These are phyloP conservation scores for Exocentrus adspersus DNA, from an alignment of 2,888 invertebrate genomes.

Conservation along the genomic window DNA sequence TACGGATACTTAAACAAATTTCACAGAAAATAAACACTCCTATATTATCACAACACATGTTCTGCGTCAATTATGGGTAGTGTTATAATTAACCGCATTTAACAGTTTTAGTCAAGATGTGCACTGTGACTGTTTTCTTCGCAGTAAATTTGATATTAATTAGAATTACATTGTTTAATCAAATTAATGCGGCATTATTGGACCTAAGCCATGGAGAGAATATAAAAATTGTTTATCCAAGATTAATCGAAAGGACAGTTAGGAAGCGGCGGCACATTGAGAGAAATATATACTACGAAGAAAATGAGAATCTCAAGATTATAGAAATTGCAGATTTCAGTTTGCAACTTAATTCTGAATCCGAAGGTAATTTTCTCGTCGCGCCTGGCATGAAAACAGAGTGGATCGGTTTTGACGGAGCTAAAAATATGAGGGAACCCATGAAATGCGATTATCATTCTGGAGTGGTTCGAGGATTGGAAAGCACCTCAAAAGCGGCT, in stretches of 20 bases:
- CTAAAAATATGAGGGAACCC: conserved; percentile 22
- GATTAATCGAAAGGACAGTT: conserved; percentile 40
- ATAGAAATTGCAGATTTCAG: conserved; percentile 54
- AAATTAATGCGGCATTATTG: conserved; percentile 1
- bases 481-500: conserved; percentile 50
- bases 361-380: conserved; percentile 51
- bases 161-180: conserved; percentile 1
- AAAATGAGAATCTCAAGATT: conserved; percentile 48
- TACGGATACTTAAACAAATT: conserved; percentile 6
- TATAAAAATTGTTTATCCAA: conserved; percentile 48
- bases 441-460: conserved; percentile 52
- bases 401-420: conserved; percentile 48
- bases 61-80: conserved; percentile 11
- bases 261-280: conserved; percentile 43
- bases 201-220: conserved; percentile 38
- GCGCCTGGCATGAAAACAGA: conserved; percentile 49
- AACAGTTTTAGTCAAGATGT: conserved; percentile 30
- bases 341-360: conserved; percentile 50
- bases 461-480: conserved; percentile 52
- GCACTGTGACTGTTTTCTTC: conserved; percentile 21
- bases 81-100: conserved; percentile 6
- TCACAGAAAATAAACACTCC: conserved; percentile 12
- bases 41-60: conserved; percentile 17
- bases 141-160: conserved; percentile 2
- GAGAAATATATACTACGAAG: conserved; percentile 46